Evolutionary conservation across 2,797 vertebrate genomes (phyloP), one percentile per base, ranked within the genome.

Genomic region (Ceryle rudis): DNA sequence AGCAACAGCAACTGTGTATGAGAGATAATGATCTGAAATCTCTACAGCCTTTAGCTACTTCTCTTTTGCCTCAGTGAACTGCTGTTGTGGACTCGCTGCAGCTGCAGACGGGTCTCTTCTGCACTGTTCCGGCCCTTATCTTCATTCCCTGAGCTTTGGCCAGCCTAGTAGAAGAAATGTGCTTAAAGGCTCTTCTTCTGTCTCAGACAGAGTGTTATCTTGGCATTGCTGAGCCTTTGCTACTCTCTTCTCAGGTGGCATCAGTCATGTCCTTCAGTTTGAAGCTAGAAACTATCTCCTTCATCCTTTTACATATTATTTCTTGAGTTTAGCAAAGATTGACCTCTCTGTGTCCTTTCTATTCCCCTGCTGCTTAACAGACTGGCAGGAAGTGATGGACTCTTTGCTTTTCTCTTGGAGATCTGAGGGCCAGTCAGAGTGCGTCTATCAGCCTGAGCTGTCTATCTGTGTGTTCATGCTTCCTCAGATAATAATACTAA

Each of bases 301-400:
- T 97, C 96, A 95, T 95, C 94, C 82, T 83, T 64, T 57, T 54
- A 93, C 23, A 5, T 51, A 77, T 93, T 90, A 89, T 95, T 96
- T 89, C 94, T 95, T 64, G 60, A 94, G 80, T 6, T 65, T 83
- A 86, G 93, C 80, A 82, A 75, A 93, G 88, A 85, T 42, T 95
- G 96, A 96, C 93, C 93, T 95, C 74, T 94, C 70, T 0, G 2
- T 89, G 93, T 96, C 90, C 95, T 96, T 90, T 94, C 73, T 86
- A 86, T 90, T 95, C 93, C 86, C 96, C 96, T 67, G 93, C 94
- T 96, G 94, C 86, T 96, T 82, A 33, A 86, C 85, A 85, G 93
- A 92, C 77, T 95, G 86, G 74, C 67, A 57, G 94, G 77, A 94
- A 91, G 73, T 39, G 73, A 64, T 61, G 85, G 94, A 80, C 82